Base-by-base conservation (phyloP, 2,888 invertebrate species). In the Netelia fuscicornis region DNA sequence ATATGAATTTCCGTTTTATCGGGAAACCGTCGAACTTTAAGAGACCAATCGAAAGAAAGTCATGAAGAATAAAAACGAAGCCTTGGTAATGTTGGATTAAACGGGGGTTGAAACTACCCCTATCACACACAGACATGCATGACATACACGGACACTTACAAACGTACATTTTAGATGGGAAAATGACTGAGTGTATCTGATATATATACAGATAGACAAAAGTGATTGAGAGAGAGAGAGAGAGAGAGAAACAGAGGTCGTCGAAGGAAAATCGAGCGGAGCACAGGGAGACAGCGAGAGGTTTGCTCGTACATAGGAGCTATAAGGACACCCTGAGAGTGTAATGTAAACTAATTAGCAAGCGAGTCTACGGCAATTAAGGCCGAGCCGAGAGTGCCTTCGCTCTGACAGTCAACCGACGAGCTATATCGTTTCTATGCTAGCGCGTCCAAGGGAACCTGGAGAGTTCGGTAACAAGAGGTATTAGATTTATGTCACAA, bases 341-440 rank as follows among this genome's bases (percentile, higher is more conserved):
- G 92, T 93, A 93, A 93, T 92, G 93, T 93, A 93, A 93, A 93
- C 93, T 93, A 93, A 93, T 93, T 93, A 93, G 91, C 91, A 92
- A 89, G 77, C 88, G 91, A 92, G 92, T 93, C 92, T 92, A 89
- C 90, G 90, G 92, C 92, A 93, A 93, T 93, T 93, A 93, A 92
- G 92, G 91, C 89, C 89, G 90, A 60, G 88, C 88, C 87, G 89
- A 92, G 92, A 92, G 92, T 92, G 91, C 91, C 48, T 86, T 91
- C 89, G 89, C 92, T 90, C 91, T 92, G 92, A 92, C 92, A 91
- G 91, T 89, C 87, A 87, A 87, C 89, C 78, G 80, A 91, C 90
- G 89, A 90, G 88, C 89, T 90, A 89, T 87, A 72, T 44, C 77
- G 44, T 25, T 58, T n/a, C 68, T 76, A 72, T 67, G 78, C 74